These are phyloP conservation scores for Zaprionus africanus DNA, from an alignment of 1,140 invertebrate genomes.

Conservation along the genomic window DNA sequence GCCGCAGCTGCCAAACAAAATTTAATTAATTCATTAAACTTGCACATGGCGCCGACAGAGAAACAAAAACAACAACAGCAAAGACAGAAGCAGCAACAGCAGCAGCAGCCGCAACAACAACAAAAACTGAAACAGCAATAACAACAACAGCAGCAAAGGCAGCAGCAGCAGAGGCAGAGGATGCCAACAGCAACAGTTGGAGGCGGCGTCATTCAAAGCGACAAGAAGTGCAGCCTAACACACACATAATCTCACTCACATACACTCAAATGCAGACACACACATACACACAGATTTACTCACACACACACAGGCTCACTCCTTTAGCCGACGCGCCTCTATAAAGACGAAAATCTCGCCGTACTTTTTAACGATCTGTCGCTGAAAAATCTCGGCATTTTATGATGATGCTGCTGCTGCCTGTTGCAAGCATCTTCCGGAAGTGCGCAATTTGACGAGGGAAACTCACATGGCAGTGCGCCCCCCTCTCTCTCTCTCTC, in stretches of 20 bases:
- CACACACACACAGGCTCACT: neutral
- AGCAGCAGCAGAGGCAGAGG: neutral
- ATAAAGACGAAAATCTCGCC: slow-evolving; percentile 10
- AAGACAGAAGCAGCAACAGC: neutral
- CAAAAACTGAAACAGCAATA: neutral
- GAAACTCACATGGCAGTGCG: slow-evolving; percentile 25
- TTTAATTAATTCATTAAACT: slow-evolving; percentile 79
- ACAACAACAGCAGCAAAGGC: neutral
- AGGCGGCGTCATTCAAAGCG: slow-evolving; percentile 24
- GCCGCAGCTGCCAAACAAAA: slow-evolving; percentile 39
- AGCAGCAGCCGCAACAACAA: neutral
- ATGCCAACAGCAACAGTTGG: slow-evolving; percentile 36
- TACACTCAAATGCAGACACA: neutral
- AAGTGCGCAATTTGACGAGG: slow-evolving; percentile 68
- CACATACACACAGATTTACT: neutral
- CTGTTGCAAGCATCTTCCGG: slow-evolving; percentile 51
- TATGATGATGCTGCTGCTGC: slow-evolving; percentile 32
- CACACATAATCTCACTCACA: slow-evolving; percentile 5
- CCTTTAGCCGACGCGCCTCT: neutral
- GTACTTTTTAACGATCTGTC: slow-evolving; percentile 52
- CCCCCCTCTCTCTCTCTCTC: neutral
- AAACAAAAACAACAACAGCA: neutral
- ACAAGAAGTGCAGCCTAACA: slow-evolving; percentile 42
- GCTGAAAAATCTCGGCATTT: slow-evolving; percentile 21
- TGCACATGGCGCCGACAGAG: slow-evolving; percentile 63